Base-by-base conservation (phyloP, 2,797 vertebrate genomes). In the Schizopygopsis pylzovi region DNA sequence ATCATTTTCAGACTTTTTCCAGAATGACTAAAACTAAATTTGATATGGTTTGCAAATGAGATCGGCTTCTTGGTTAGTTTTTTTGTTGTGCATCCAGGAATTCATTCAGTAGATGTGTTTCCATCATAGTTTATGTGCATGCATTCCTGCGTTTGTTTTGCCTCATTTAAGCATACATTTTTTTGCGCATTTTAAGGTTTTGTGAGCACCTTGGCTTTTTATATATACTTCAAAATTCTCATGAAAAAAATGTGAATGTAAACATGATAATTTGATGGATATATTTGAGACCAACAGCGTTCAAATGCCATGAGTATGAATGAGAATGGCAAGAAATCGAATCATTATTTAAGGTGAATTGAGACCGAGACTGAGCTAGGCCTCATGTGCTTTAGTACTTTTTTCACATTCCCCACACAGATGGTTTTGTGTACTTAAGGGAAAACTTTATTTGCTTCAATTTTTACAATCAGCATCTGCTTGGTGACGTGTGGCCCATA, bases 371-470 rank as follows among this genome's bases (percentile, higher is more conserved):
- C 18, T 52, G 12, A 54, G 15, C 18, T 54, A n/a, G 12, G 28
- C 41, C 37, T 12, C 41, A 45, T 76, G 47, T 1, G 18, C 47
- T 33, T 28, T n/a, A n/a, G 22, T 12, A 20, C 41, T 25, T 20
- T 49, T 18, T n/a, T 47, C 1, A 67, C 7, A 52, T 83, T 83
- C 59, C 28, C 45, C 20, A 25, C 28, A 43, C 72, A 84, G 73
- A 84, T 77, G 72, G 72, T 47, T 25, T 18, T 86, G 87, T 89
- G 85, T 86, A 81, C 87, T n/a, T 73, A 59, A 54, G 45, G 41
- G 45, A 39, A 28, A 83, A n/a, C 47, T 70, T 72, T 85, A 68
- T 87, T 84, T 88, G 72, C 39, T 72, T 73, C 73, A 15, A 13
- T 33, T n/a, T 61, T 67, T 25, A 80, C 25, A 56, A 56, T 70